Base-by-base conservation (phyloP, 2,888 invertebrate species). In the Athrips mouffetella region DNA sequence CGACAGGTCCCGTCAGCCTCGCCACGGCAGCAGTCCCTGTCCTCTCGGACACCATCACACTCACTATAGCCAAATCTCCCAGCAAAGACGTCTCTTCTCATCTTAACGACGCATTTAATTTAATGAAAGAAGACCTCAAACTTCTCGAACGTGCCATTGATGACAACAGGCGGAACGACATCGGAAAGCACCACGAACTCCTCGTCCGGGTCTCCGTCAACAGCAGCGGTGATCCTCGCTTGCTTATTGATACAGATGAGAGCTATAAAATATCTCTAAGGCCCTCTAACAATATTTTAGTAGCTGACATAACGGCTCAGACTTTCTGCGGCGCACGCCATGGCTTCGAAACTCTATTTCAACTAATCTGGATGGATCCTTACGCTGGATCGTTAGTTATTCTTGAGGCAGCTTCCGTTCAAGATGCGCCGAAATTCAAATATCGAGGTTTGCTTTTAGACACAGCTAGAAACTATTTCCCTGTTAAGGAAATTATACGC, bases 401-500 rank as follows among this genome's bases (percentile, higher is more conserved):
- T 5, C 76, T 95, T 0, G 91, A 92, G 53, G 92, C 91, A 25
- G 93, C 92, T 0, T 84, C 88, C 2, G 87, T 95, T 0, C 89
- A 91, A 47, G 98, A 98, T 76, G 91, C 91, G 18, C 98, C 98
- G 0, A 89, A 91, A 31, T 91, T 91, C 60, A 75, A 82, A 45
- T 97, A 96, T 76, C 91, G 98, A 31, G 98, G 98, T 3, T 78
- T 98, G 0, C 91, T 98, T 78, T 80, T 98, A 45, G 98, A 98
- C 71, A 97, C 98, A 0, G 94, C 97, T 0, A 89, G 98, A 16
- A 97, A 98, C 77, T 98, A 92, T 76, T 93, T 98, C 68, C 92
- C 94, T 0, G 88, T 95, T 1, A 90, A 89, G 7, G 90, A 92
- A 45, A 89, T 95, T 30, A 91, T 93, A 62, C 90, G 93, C 8